phyloP scores from a whole-genome alignment of 2,797 vertebrate species.

The Spinus pinus region DNA sequence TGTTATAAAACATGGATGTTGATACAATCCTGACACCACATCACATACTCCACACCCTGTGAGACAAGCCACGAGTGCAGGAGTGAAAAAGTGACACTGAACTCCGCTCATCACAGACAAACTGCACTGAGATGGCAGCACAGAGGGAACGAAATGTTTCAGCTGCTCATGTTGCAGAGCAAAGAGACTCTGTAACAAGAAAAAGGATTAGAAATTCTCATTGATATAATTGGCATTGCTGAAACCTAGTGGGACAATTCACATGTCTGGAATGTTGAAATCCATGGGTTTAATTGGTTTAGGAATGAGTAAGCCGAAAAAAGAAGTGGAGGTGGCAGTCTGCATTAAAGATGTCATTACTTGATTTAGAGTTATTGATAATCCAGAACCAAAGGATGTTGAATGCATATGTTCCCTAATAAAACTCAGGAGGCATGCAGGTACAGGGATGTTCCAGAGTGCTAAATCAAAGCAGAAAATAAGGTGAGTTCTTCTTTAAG shows the following conservation, averaged over 20 bases:
- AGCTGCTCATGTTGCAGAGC: neutral
- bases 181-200: neutral
- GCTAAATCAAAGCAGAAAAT: slow-evolving; percentile 30
- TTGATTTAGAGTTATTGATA: slow-evolving; percentile 33
- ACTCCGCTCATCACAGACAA: neutral
- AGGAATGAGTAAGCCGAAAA: neutral
- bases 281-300: neutral
- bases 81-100: neutral
- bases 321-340: neutral
- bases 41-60: neutral
- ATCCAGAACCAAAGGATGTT: neutral
- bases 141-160: neutral
- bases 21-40: neutral
- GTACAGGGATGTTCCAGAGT: neutral
- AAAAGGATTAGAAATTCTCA: neutral
- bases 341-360: slow-evolving; percentile 7
- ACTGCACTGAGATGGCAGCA: neutral
- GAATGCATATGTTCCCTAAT: neutral
- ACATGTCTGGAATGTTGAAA: slow-evolving; percentile 10
- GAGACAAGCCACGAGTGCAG: neutral
- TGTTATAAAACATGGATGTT: neutral
- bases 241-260: slow-evolving; percentile 17
- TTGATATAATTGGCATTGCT: neutral
- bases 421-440: neutral
- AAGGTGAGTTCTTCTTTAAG: neutral